Percentiles rank a stretch among this genome's conserved stretches.
Conservation (phyloP, 2,113 vertebrate species). For the Cinclus mexicanus region DNA sequence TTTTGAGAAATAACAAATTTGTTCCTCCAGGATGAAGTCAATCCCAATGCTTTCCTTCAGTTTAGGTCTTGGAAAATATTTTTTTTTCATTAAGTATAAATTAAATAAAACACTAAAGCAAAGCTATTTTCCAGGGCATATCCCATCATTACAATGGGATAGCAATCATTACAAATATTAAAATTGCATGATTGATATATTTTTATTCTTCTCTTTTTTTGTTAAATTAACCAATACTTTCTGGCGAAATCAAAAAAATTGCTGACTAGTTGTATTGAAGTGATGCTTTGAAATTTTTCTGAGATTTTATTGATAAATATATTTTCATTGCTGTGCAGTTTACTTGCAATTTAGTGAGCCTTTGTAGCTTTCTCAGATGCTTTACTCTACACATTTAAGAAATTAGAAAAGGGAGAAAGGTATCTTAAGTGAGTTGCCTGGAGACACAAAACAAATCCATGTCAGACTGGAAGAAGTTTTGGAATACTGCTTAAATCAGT, state of each 20-base stretch:
- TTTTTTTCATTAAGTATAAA: background rate
- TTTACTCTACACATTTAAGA: background rate
- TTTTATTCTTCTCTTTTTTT: background rate
- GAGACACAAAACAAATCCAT: background rate
- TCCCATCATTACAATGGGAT: background rate
- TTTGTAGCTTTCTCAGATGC: background rate
- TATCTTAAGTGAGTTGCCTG: background rate
- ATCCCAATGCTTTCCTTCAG: background rate
- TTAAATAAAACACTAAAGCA: background rate
- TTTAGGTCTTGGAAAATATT: background rate
- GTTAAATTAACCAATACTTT: background rate
- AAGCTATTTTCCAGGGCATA: background rate
- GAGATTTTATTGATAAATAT: background rate
- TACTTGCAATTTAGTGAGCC: background rate
- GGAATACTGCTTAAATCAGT: conserved; percentile 19
- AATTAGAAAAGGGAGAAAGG: background rate
- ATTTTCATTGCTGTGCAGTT: background rate
- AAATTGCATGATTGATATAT: background rate
- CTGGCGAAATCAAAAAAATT: background rate
- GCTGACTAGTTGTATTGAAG: background rate
- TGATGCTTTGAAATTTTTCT: background rate
- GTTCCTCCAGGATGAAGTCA: background rate
- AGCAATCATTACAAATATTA: background rate
- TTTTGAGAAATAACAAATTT: background rate
- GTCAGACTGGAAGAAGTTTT: background rate